These are phyloP conservation scores for Pollachius pollachius DNA, from an alignment of 2,113 vertebrate genomes.

Conservation along the genomic window DNA sequence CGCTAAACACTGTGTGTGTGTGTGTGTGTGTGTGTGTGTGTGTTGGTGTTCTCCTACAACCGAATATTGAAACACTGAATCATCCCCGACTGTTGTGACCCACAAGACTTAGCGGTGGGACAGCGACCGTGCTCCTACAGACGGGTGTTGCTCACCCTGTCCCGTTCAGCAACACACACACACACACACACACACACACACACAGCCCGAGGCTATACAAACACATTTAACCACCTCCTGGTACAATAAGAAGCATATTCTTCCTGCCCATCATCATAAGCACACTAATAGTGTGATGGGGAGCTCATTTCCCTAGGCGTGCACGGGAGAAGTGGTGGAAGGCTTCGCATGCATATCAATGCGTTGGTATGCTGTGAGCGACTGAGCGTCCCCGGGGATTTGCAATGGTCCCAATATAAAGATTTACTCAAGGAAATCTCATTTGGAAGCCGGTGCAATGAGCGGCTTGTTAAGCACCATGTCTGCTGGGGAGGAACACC, in stretches of 20 bases:
- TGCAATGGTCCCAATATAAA: too few relatives aligned
- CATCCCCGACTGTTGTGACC: constrained; percentile 29
- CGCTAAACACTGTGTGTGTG: constrained; percentile 36
- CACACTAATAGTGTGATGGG: constrained; percentile 27
- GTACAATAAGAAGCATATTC: constrained; percentile 25
- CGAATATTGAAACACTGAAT: constrained; percentile 45
- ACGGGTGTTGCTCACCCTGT: constrained; percentile 19
- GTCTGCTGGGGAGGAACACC: background rate
- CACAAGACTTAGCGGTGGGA: constrained; percentile 29
- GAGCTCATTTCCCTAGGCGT: constrained; percentile 33
- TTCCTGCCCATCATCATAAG: constrained; percentile 35
- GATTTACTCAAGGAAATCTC: constrained; percentile 15
- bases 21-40: constrained; percentile 7
- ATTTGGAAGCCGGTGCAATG: constrained; percentile 17
- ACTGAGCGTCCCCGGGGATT: too few relatives aligned
- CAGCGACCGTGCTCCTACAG: constrained; percentile 28
- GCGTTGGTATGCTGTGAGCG: background rate
- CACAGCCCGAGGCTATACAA: constrained; percentile 14
- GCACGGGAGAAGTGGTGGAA: background rate
- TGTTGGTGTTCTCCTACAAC: constrained; percentile 8
- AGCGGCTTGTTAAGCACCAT: constrained; percentile 15
- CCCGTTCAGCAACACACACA: constrained; percentile 26
- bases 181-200: background rate
- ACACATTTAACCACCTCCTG: constrained; percentile 41
- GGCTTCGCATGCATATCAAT: background rate